Base-by-base conservation (phyloP, 2,797 vertebrate species). In the Syngnathus rostellatus region DNA sequence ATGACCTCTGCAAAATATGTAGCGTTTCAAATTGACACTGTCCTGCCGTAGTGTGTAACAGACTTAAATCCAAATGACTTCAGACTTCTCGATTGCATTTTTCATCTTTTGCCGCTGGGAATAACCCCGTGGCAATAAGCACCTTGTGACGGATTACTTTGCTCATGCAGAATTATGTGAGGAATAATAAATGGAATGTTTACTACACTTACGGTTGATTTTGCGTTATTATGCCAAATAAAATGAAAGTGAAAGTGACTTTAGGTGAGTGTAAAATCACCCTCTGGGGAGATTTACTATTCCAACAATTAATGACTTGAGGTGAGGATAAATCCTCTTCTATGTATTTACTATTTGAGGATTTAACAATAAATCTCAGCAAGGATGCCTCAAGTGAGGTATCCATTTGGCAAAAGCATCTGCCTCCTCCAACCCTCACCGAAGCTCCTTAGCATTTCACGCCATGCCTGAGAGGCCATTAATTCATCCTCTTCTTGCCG, bases 301-400 rank as follows among this genome's bases (percentile, higher is more conserved):
- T n/a, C 16, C 16, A 58, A 38, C 31, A 19, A 19, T 11, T 39
- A 60, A 39, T 21, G 19, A 40, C 58, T 16, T 60, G 6, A n/a
- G 39, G 5, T 16, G n/a, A 11, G 10, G 10, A 61, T 61, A 41
- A 41, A 61, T 61, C n/a, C 39, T 38, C 14, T 16, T 58, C 17
- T 59, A 39, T 19, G 57, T 41, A 41, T 41, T 61, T 21, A 2
- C 59, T 21, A 21, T 41, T 61, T 41, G 3, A 41, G 39, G 9
- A 41, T 41, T 61, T 61, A n/a, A 40, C 38, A 41, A 41, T 61
- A 61, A 61, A 61, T 59, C 17, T 59, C 38, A 39, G 9, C 57
- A 40, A 5, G 2, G 9, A 61, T 39, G 17, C 3, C 2, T 41
- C 57, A 8, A 51, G n/a, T 9, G 7, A n/a, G 37, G 37, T 17